phyloP scores from a whole-genome alignment of 2,113 vertebrate genomes.

The Anarrhichthys ocellatus region DNA sequence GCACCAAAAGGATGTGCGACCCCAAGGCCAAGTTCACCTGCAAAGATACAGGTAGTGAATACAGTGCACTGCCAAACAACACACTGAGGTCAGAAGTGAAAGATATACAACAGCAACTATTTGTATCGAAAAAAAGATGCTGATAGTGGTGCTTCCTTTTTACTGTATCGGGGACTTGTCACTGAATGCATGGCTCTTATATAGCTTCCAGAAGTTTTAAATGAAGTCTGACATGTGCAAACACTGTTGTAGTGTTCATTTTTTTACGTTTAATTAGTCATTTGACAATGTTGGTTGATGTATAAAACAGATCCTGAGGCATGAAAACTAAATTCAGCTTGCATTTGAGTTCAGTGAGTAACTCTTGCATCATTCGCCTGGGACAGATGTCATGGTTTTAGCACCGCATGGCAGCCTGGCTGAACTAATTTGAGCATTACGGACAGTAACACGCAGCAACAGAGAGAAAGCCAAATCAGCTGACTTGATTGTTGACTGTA shows the following conservation, averaged over 20 bases:
- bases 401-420: neutral
- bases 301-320: conserved; percentile 2
- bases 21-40: conserved; percentile 96
- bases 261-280: neutral
- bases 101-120: neutral
- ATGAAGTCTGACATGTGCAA: neutral
- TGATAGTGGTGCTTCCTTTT: accelerated
- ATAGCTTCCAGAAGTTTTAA: neutral
- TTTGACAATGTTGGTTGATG: neutral
- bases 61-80: neutral
- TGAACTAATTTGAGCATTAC: conserved; percentile 6
- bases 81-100: neutral
- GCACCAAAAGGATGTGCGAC: conserved; percentile 91
- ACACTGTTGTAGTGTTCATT: neutral
- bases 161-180: neutral
- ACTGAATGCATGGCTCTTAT: neutral
- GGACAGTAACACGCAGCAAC: conserved; percentile 1
- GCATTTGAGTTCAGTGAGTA: conserved; percentile 22
- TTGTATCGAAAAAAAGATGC: neutral
- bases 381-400: conserved; percentile 12
- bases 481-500: neutral
- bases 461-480: neutral
- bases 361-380: conserved; percentile 22
- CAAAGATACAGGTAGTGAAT: conserved; percentile 88
- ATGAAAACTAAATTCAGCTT: conserved; percentile 22